phyloP scores from a whole-genome alignment of 2,797 vertebrate genomes.

The Sebastes iracundus region DNA sequence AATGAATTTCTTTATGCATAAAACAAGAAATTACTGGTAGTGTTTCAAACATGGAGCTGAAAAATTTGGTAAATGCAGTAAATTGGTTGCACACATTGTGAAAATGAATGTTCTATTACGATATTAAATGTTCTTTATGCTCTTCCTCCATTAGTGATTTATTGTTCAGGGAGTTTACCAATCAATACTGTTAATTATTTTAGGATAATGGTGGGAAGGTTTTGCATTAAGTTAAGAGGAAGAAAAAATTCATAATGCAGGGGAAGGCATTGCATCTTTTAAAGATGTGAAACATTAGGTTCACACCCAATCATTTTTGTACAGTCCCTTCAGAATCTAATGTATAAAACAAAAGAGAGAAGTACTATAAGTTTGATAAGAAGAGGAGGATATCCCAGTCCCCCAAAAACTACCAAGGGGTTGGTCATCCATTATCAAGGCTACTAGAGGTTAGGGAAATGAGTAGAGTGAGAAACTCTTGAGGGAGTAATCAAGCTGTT shows the following conservation, averaged over 20 bases:
- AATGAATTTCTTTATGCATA: background rate
- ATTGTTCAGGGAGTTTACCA: background rate
- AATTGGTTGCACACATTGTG: background rate
- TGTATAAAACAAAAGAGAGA: background rate
- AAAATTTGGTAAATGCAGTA: background rate
- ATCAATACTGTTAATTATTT: background rate
- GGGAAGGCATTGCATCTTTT: background rate
- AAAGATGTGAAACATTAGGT: background rate
- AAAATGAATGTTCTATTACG: background rate
- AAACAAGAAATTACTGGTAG: background rate
- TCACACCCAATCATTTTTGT: background rate
- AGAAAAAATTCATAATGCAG: background rate
- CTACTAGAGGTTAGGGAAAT: slow-evolving; percentile 67
- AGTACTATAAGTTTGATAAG: background rate
- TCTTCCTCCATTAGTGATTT: background rate
- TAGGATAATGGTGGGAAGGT: background rate
- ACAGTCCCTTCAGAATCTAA: background rate
- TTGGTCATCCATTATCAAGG: slow-evolving; percentile 59
- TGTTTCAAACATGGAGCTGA: background rate
- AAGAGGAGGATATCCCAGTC: slow-evolving; percentile 2
- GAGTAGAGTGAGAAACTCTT: slow-evolving; percentile 54
- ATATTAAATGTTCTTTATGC: background rate
- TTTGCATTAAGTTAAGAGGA: background rate
- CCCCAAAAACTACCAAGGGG: slow-evolving; percentile 4
- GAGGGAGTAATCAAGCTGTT: slow-evolving; percentile 74